Evolutionary conservation across 2,113 vertebrate species (phyloP), one percentile per base, ranked within the genome.

Genomic region (Pygoscelis adeliae): DNA sequence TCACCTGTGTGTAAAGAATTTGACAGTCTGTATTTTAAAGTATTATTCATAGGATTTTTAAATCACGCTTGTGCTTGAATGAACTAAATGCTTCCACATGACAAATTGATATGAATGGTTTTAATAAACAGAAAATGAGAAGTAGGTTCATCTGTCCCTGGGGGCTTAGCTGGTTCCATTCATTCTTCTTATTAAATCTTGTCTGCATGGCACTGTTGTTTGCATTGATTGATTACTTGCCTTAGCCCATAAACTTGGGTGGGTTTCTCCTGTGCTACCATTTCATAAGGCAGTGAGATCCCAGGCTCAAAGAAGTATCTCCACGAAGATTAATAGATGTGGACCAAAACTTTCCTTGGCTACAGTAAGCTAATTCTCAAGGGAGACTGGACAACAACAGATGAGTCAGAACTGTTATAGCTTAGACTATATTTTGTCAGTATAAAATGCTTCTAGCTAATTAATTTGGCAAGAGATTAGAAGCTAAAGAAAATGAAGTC

Each of bases 81-180:
- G 83, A 91, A 62, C 89, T 77, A 91, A 94, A 66, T 77, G 93
- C 73, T 89, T 87, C 46, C 89, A 96, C 73, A 95, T 91, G 89
- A 95, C 89, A 94, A 95, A 97, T 97, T 77, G 87, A 96, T 93
- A 97, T 47, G 96, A 96, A 96, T 85, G 78, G 65, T 87, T 97
- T 97, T 94, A 97, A 97, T 97, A 97, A 96, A 97, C 87, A 96
- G 95, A 97, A 89, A 95, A 95, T 76, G 94, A 94, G 89, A 69
- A 97, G 73, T 72, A 56, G 78, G 66, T 81, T 95, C 94, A 47
- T 87, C 89, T 97, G 66, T 77, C 89, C 94, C 95, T 94, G 89
- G 66, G 74, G 94, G 81, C 73, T 87, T 21, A 73, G 87, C 73
- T 95, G 77, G 65, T 77, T 77, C 87, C 81, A 84, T 96, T 91